phyloP scores from a whole-genome alignment of 2,113 vertebrate genomes.

The Tachycineta bicolor region DNA sequence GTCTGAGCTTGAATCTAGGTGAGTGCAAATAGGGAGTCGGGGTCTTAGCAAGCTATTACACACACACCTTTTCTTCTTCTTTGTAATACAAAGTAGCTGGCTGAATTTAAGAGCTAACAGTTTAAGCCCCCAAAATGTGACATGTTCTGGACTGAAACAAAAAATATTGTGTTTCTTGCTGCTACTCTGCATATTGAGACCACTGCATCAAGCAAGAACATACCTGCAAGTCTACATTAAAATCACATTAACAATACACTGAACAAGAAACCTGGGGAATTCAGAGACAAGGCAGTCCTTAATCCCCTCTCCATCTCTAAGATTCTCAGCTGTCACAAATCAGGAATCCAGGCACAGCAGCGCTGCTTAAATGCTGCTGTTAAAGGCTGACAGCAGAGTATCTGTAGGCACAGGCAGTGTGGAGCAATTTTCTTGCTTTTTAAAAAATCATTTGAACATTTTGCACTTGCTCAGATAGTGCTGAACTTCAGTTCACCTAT shows the following conservation, averaged over 20 bases:
- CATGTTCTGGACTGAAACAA: background rate
- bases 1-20: background rate
- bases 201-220: background rate
- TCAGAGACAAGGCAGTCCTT: conserved; percentile 34
- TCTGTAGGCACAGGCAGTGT: conserved; percentile 41
- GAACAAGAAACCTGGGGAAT: background rate
- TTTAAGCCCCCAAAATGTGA: background rate
- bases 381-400: conserved; percentile 62
- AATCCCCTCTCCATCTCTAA: conserved; percentile 17
- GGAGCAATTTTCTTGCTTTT: conserved; percentile 65
- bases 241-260: background rate
- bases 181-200: background rate
- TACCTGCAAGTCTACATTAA: conserved; percentile 36
- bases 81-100: background rate
- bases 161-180: background rate
- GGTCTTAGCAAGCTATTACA: background rate
- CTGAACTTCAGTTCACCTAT: background rate
- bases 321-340: conserved; percentile 68
- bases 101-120: background rate
- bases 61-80: background rate
- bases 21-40: background rate
- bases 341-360: conserved; percentile 51
- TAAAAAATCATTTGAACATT: conserved; percentile 38
- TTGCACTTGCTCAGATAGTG: background rate
- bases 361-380: conserved; percentile 24